Evolutionary conservation across 2,888 invertebrate genomes (phyloP), one percentile per base, ranked within the genome.

Genomic region (Graphium colonna): DNA sequence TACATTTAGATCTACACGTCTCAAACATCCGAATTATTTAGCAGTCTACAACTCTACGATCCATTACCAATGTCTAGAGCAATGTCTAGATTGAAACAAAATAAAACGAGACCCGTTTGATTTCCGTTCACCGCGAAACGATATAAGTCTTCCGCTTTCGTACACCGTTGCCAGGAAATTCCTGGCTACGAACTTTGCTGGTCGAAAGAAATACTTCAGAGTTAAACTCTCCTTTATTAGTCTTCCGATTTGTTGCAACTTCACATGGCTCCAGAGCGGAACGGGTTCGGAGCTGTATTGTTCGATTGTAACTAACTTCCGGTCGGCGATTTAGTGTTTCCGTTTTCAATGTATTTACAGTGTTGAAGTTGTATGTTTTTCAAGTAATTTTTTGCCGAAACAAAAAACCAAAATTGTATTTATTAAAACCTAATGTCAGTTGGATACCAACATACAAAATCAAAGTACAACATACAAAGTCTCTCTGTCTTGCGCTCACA

Each of bases 171-270:
- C 60, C 69, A 70, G 81, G 77, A 81, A 81, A 74, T 77, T 69
- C 75, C 63, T 69, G 67, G 64, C 75, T 75, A 63, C 66, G 63
- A 75, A 79, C 75, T 77, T 72, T 63, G n/a, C 15, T 63, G 67
- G 65, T 63, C 74, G 70, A 82, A 85, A 84, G 80, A 83, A 85
- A 85, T 82, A 79, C 81, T 82, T 78, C 54, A 59, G 62, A 69
- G 64, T 72, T 73, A 67, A 71, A 65, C 63, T 65, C 61, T 61
- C 63, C 75, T 75, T 77, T 80, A 79, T 80, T 77, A 73, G 74
- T 64, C 69, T 72, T 75, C 72, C 68, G 66, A 71, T 71, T 73
- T 72, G 69, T 68, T 70, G 65, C 60, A 67, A 68, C 66, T 69
- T 59, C 60, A 59, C 62, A 61, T 58, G 10, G 13, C 41, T 10